These are phyloP conservation scores for Ceryle rudis DNA, from an alignment of 2,797 vertebrate species.

Conservation along the genomic window DNA sequence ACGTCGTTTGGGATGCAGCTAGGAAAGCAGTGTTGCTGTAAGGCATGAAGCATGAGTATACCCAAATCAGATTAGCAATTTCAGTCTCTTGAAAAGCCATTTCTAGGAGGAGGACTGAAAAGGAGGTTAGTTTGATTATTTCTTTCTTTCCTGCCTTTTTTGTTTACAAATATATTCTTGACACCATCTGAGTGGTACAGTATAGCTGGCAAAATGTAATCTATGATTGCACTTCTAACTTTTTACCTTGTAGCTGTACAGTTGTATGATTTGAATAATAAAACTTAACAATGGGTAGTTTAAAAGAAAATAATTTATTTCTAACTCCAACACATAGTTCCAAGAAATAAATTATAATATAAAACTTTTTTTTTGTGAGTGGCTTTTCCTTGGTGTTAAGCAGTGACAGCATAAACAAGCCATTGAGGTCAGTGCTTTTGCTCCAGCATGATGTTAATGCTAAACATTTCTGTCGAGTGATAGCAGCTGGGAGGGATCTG, in stretches of 20 bases:
- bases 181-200: neutral
- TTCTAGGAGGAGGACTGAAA: neutral
- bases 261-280: neutral
- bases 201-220: neutral
- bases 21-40: neutral
- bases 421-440: neutral
- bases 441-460: neutral
- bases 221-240: neutral
- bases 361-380: neutral
- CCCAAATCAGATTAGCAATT: neutral
- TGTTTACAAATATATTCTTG: neutral
- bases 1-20: neutral
- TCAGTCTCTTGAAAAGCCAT: neutral
- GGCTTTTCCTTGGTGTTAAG: neutral
- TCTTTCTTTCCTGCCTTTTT: neutral
- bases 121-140: neutral
- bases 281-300: neutral
- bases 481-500: neutral
- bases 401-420: neutral
- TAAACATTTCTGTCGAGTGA: neutral
- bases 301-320: neutral
- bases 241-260: neutral
- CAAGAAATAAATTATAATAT: neutral
- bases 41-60: neutral
- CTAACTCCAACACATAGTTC: neutral